These are phyloP conservation scores for Sitta carolinensis DNA, from an alignment of 2,797 vertebrate species.

Conservation along the genomic window DNA sequence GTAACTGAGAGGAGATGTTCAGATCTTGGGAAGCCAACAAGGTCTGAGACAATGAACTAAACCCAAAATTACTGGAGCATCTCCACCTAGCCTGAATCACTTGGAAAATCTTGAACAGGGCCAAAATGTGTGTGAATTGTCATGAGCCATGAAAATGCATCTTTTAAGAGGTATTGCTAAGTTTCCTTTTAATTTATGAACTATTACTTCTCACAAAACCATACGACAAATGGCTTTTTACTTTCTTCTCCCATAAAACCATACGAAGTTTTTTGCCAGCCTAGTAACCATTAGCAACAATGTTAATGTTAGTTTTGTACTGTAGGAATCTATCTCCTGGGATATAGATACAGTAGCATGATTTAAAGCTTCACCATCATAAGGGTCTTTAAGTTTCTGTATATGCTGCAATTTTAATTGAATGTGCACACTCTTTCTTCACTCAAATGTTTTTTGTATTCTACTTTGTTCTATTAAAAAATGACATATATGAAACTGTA, in stretches of 20 bases:
- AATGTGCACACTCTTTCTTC: not conserved
- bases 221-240: not conserved
- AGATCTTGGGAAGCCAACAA: not conserved
- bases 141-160: not conserved
- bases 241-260: not conserved
- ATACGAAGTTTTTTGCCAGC: slow-evolving; percentile 1
- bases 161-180: not conserved
- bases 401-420: not conserved
- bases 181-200: slow-evolving; percentile 27
- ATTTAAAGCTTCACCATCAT: slow-evolving; percentile 26
- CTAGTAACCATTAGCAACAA: slow-evolving; percentile 24
- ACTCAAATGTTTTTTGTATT: not conserved
- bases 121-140: not conserved
- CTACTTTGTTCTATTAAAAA: not conserved
- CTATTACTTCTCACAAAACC: slow-evolving; percentile 4
- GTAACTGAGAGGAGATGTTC: not conserved
- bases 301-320: not conserved
- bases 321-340: slow-evolving; percentile 13
- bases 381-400: slow-evolving; percentile 17
- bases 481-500: not conserved
- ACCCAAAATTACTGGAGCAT: not conserved
- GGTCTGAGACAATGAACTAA: not conserved
- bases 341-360: slow-evolving; percentile 33
- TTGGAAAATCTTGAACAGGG: not conserved
- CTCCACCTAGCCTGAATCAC: not conserved